These are phyloP conservation scores for Cyclophora punctaria DNA, from an alignment of 2,888 invertebrate species.

Conservation along the genomic window DNA sequence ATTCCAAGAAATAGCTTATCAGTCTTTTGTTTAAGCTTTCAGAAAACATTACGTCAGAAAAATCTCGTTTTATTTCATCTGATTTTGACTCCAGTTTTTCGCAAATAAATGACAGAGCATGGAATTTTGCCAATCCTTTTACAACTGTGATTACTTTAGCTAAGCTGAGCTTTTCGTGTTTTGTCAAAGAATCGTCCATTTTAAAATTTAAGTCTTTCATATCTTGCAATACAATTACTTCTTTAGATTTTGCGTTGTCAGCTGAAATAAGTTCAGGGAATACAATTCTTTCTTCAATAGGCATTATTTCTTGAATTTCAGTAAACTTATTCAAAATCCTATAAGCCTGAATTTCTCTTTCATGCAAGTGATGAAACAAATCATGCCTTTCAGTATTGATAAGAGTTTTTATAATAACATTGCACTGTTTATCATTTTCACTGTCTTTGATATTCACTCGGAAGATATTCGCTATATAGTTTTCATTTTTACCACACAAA, in stretches of 20 bases:
- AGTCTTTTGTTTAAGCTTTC: slow-evolving; percentile 51
- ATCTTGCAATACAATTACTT: slow-evolving; percentile 56
- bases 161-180: slow-evolving; percentile 36
- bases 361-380: slow-evolving; percentile 52
- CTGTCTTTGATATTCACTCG: slow-evolving; percentile 44
- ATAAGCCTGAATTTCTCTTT: slow-evolving; percentile 52
- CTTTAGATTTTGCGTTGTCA: slow-evolving; percentile 37
- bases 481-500: slow-evolving; percentile 48
- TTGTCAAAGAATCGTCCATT: slow-evolving; percentile 34
- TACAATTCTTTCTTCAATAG: slow-evolving; percentile 28
- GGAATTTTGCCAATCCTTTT: slow-evolving; percentile 53
- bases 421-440: slow-evolving; percentile 28
- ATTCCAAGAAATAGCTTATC: slow-evolving; percentile 48
- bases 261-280: slow-evolving; percentile 45
- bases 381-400: slow-evolving; percentile 52
- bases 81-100: slow-evolving; percentile 32
- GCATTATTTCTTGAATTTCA: slow-evolving; percentile 33
- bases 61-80: slow-evolving; percentile 28
- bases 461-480: slow-evolving; percentile 57
- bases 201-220: slow-evolving; percentile 40
- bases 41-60: slow-evolving; percentile 48
- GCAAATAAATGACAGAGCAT: slow-evolving; percentile 48
- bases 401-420: slow-evolving; percentile 57
- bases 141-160: slow-evolving; percentile 36
- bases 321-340: slow-evolving; percentile 39